Percentiles rank a stretch among this genome's conserved stretches.
Conservation (phyloP, 2,113 vertebrate species). For the Regulus satrapa region DNA sequence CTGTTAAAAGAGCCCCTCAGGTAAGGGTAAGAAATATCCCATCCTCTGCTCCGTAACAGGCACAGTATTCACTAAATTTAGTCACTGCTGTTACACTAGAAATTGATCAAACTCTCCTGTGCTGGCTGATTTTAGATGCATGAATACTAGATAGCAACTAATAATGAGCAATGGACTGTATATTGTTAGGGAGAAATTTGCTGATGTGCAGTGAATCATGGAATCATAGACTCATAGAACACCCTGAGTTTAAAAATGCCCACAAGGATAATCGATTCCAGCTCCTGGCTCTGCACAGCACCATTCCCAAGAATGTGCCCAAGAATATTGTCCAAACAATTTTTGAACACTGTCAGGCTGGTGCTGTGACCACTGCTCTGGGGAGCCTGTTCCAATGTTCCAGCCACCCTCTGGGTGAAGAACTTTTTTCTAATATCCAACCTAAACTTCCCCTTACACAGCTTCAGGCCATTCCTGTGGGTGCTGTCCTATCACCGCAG, state of each 20-base stretch:
- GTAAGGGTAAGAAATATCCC: slow-evolving; percentile 17
- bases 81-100: not conserved
- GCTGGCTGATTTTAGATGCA: slow-evolving; percentile 11
- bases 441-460: not conserved
- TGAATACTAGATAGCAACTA: slow-evolving; percentile 22
- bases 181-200: slow-evolving; percentile 23
- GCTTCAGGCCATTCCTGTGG: not conserved
- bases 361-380: not conserved
- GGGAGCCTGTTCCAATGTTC: not conserved
- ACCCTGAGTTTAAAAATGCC: not conserved
- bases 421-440: not conserved
- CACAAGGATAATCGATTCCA: not conserved
- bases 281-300: not conserved
- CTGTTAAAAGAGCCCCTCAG: not conserved
- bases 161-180: slow-evolving; percentile 4
- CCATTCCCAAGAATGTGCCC: not conserved
- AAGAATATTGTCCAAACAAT: not conserved
- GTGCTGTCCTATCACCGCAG: not conserved
- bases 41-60: not conserved
- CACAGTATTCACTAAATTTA: slow-evolving; percentile 13
- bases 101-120: not conserved
- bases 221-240: not conserved
- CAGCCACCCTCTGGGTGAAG: fast-evolving
- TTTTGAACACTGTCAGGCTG: not conserved
- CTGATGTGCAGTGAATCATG: not conserved